These are phyloP conservation scores for Thereva unica DNA, from an alignment of 2,888 invertebrate species.

Conservation along the genomic window DNA sequence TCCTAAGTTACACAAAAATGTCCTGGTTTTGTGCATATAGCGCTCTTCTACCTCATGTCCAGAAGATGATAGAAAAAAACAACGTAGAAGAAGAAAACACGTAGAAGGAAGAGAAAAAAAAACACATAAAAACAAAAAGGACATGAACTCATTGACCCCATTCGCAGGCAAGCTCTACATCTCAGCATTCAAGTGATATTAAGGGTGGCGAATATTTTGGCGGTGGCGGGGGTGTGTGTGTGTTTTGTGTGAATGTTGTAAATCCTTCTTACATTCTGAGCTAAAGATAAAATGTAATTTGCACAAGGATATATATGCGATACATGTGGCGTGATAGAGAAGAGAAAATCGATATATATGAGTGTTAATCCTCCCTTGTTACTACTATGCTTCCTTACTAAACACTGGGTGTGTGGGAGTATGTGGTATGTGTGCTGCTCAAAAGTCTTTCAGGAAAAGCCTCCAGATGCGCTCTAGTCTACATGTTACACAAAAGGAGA, in stretches of 20 bases:
- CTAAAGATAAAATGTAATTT: background rate
- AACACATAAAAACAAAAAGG: constrained; percentile 4
- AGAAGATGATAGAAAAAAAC: too few species aligned
- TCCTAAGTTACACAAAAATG: too few species aligned
- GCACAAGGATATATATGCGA: background rate
- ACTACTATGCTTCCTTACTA: background rate
- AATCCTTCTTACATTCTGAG: constrained; percentile 1
- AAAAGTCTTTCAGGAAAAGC: too few species aligned
- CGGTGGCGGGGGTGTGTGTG: background rate
- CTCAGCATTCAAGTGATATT: too few species aligned
- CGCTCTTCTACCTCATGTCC: too few species aligned
- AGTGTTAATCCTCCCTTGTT: constrained; percentile 6
- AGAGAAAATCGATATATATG: constrained; percentile 29
- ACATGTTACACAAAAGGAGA: too few species aligned
- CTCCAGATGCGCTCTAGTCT: too few species aligned
- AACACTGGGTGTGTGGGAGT: too few species aligned
- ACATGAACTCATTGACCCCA: constrained; percentile 30
- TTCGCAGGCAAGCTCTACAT: background rate
- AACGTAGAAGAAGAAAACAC: too few species aligned
- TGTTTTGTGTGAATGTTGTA: background rate
- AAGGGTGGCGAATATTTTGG: background rate
- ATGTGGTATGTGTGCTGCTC: too few species aligned
- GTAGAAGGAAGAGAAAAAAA: too few species aligned
- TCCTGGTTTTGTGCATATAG: too few species aligned
- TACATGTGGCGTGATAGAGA: background rate